Evolutionary conservation across 2,888 invertebrate genomes (phyloP), one percentile per base, ranked within the genome.

Genomic region (Resseliella maxima): DNA sequence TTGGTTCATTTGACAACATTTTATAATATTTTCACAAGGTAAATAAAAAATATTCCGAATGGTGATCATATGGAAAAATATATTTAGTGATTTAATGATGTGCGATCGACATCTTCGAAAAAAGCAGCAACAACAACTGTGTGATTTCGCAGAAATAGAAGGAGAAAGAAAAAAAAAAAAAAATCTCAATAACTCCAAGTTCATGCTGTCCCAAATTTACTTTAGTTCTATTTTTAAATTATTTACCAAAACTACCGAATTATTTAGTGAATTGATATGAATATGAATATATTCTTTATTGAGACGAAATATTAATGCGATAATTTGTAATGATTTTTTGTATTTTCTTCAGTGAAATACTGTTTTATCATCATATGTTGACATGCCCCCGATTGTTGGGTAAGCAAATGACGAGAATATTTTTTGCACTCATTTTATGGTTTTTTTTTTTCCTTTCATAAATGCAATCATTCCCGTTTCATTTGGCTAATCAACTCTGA

Each of bases 381-480:
- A 31, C 72, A 72, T 72, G 72, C 72, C 72, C 72, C 72, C 72
- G 72, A 72, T 72, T 10, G 72, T 72, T 72, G 72, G 72, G 72
- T 72, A 72, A 72, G 72, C 72, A 72, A 15, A 15, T 50, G 15
- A 15, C n/a, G 46, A 50, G 8, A 18, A 15, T 50, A 50, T 8
- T 50, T 50, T 18, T 18, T 59, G n/a, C 59, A 59, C 27, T 8
- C 15, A 3, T 27, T 35, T 15, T 12, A 27, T 31, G 31, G 72
- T 1, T 72, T 72, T 72, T 72, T n/a, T n/a, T n/a, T n/a, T n/a
- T 50, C 50, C 35, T 10, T 50, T 50, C 15, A 8, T 8, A 50
- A 18, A 24, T 59, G n/a, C 59, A 59, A 59, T 59, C 59, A 59
- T 72, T 72, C 59, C 24, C 59, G 15, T 31, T 18, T 24, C 27